Evolutionary conservation across 2,888 invertebrate species (phyloP).

Genomic region (Teinopalpus imperialis): DNA sequence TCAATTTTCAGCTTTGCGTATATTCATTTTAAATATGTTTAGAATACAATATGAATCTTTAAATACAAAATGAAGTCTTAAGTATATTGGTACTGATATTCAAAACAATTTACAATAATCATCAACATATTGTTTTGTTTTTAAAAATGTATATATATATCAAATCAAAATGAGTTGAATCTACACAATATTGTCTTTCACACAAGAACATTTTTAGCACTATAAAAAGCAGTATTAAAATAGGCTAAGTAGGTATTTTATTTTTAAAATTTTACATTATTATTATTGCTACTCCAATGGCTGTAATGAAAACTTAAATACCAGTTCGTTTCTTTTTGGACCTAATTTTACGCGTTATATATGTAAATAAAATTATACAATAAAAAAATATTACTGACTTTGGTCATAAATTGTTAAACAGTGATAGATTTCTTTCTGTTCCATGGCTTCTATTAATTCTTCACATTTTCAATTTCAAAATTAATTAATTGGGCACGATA

Average conservation of each 20-base stretch:
- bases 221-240: constrained; percentile 34
- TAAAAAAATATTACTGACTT: too few relatives aligned
- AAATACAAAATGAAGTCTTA: too few relatives aligned
- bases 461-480: too few relatives aligned
- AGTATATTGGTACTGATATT: too few relatives aligned
- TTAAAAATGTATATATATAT: constrained; percentile 22
- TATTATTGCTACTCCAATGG: too few relatives aligned
- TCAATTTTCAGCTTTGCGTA: background rate
- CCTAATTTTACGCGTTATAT: too few relatives aligned
- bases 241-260: constrained; percentile 29
- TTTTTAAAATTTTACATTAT: background rate
- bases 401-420: too few relatives aligned
- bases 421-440: too few relatives aligned
- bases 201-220: constrained; percentile 35
- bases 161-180: constrained; percentile 31
- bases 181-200: constrained; percentile 33
- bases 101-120: background rate
- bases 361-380: too few relatives aligned
- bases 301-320: too few relatives aligned
- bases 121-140: constrained; percentile 3
- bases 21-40: background rate
- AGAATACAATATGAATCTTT: background rate
- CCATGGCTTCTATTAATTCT: too few relatives aligned
- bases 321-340: too few relatives aligned
- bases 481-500: background rate